A percentile compares a stretch with the other conserved stretches of the same genome.
Evolutionary conservation across 2,888 invertebrate species (phyloP).

Genomic region (Agriotes lineatus): DNA sequence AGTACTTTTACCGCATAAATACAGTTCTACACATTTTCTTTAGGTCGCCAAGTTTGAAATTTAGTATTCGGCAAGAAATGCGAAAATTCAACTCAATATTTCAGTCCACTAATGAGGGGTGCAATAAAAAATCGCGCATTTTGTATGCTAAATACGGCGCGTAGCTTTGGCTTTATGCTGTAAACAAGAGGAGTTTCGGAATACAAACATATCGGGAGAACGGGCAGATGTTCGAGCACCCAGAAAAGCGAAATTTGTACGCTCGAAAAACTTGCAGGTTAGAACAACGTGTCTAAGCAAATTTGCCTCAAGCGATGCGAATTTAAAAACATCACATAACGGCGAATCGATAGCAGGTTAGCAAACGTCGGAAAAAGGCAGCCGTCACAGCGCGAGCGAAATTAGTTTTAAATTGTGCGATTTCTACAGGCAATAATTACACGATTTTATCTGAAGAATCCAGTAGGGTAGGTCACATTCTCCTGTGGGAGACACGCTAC

Average conservation of each 20-base stretch:
- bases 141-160: not conserved
- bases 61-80: too few species aligned
- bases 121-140: not conserved
- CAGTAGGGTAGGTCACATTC: too few species aligned
- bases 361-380: not conserved
- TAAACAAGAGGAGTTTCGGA: not conserved
- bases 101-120: too few species aligned
- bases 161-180: not conserved
- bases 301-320: not conserved
- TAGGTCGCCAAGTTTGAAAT: too few species aligned
- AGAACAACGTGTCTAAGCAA: not conserved
- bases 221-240: constrained; percentile 4
- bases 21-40: too few species aligned
- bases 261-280: not conserved
- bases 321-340: not conserved
- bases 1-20: too few species aligned
- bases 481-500: too few species aligned
- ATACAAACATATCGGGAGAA: constrained; percentile 2
- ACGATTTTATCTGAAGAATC: not conserved
- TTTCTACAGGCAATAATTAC: constrained; percentile 1
- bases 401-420: not conserved
- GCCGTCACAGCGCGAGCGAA: too few species aligned
- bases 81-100: too few species aligned
- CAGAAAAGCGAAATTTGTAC: constrained; percentile 8
- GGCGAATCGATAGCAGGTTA: not conserved